Conservation (phyloP, 2,888 invertebrate genomes). For the Phaonia tiefii region DNA sequence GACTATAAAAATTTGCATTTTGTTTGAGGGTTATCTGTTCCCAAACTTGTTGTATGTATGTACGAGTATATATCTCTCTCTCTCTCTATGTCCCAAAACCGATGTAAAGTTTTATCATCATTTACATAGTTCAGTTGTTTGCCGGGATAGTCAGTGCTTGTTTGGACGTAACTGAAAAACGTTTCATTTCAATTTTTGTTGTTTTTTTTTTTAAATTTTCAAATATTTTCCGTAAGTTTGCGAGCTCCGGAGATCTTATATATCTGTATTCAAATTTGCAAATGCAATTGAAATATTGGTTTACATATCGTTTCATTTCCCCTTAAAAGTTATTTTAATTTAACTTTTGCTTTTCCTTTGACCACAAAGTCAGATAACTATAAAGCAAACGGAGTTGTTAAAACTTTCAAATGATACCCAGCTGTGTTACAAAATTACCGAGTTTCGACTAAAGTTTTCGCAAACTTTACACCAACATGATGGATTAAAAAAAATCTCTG, state of each 20-base stretch:
- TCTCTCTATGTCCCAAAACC: background rate
- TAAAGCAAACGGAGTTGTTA: too few species aligned
- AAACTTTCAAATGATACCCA: too few species aligned
- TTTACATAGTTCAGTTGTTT: background rate
- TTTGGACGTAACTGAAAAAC: slow-evolving; percentile 1
- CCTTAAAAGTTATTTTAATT: too few species aligned
- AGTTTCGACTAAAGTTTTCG: too few species aligned
- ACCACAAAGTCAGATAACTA: too few species aligned
- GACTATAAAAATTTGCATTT: background rate
- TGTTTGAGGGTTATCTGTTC: background rate
- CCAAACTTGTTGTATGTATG: background rate
- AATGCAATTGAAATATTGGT: too few species aligned
- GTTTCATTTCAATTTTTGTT: background rate
- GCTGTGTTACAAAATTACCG: too few species aligned
- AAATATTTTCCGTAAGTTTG: background rate
- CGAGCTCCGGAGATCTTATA: background rate
- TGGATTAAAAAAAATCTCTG: too few species aligned
- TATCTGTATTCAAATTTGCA: too few species aligned
- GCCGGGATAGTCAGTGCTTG: background rate
- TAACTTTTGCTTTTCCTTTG: too few species aligned
- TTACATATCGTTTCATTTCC: too few species aligned
- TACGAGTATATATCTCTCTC: background rate
- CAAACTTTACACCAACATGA: too few species aligned
- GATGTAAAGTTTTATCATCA: background rate
- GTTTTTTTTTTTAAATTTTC: background rate